Conservation (phyloP, 2,888 invertebrate species). For the Dasysyrphus albostriatus region DNA sequence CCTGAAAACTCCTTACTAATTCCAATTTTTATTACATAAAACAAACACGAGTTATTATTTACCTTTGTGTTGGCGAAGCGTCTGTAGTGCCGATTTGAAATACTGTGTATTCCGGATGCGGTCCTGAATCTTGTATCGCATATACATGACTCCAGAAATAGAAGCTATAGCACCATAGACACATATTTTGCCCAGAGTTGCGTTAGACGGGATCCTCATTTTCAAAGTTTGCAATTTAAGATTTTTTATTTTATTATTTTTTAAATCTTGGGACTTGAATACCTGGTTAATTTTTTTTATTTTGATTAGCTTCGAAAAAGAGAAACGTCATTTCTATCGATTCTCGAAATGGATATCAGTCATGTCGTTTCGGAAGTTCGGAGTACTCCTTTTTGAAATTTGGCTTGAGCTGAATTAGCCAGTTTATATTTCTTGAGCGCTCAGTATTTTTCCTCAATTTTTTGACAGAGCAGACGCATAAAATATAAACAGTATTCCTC, state of each 20-base stretch:
- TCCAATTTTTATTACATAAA: constrained; percentile 14
- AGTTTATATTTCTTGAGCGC: too few species aligned
- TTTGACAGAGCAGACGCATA: too few species aligned
- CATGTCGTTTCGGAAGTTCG: too few species aligned
- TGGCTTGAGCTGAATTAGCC: too few species aligned
- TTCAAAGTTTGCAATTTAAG: constrained; percentile 37
- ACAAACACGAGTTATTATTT: constrained; percentile 17
- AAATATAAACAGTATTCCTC: too few species aligned
- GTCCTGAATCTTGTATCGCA: constrained; percentile 85
- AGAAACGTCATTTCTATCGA: too few species aligned
- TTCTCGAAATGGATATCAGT: too few species aligned
- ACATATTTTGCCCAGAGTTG: constrained; percentile 87
- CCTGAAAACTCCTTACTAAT: constrained; percentile 80
- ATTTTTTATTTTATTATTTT: background rate
- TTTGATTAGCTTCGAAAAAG: too few species aligned
- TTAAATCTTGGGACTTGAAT: background rate
- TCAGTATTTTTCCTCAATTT: too few species aligned
- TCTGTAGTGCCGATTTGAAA: constrained; percentile 87
- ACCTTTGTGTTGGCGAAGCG: constrained; percentile 84
- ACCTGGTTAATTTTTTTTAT: background rate
- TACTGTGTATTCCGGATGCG: constrained; percentile 86
- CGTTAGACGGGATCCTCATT: constrained; percentile 83
- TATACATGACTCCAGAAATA: constrained; percentile 81
- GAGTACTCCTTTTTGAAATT: too few species aligned
- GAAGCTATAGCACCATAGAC: constrained; percentile 86